Conservation (phyloP, 2,797 vertebrate genomes). For the Chaetodon trifasciatus region DNA sequence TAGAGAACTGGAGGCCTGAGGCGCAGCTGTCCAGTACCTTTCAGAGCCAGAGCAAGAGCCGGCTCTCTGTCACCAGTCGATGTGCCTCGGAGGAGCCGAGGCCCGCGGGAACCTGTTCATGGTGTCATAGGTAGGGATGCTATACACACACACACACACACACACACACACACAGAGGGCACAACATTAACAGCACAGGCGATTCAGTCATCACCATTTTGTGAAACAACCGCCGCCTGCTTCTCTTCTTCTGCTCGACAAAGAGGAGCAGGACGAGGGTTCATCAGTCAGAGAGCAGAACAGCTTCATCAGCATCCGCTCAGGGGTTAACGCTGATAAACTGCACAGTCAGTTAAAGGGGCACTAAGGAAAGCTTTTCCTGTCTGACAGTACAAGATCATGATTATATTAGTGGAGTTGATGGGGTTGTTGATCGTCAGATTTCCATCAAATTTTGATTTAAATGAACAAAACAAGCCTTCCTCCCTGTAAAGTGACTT, state of each 20-base stretch:
- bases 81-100: conserved; percentile 85
- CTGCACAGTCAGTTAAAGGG: not conserved
- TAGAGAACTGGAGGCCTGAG: conserved; percentile 4
- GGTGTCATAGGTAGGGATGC: conserved; percentile 85
- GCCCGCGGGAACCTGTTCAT: conserved; percentile 87
- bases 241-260: conserved; percentile 6
- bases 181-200: conserved; percentile 47
- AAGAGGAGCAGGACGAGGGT: conserved; percentile 31
- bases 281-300: conserved; percentile 67
- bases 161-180: conserved; percentile 16
- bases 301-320: conserved; percentile 6
- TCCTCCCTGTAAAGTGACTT: not conserved
- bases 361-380: not conserved
- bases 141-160: conserved; percentile 52
- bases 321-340: not conserved
- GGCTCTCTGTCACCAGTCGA: conserved; percentile 86
- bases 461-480: not conserved
- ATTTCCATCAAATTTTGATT: not conserved
- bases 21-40: conserved; percentile 79
- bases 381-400: not conserved
- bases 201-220: not conserved
- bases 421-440: not conserved
- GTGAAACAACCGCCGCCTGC: not conserved
- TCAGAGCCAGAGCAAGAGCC: conserved; percentile 70
- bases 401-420: not conserved